Base-by-base conservation (phyloP, 2,797 vertebrate species). In the Melanotaenia maccullochi region DNA sequence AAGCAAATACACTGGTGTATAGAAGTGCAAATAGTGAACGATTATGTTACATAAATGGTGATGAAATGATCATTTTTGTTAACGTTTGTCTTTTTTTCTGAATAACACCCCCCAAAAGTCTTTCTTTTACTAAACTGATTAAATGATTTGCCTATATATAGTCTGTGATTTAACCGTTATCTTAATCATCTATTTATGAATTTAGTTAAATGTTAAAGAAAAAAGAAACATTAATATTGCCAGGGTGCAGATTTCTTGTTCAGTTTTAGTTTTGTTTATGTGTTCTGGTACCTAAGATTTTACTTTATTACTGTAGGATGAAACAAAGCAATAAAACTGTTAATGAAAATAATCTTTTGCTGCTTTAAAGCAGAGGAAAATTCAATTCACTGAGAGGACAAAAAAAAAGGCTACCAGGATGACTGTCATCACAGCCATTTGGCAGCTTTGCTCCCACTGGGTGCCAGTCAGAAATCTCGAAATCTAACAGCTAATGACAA, bases 401-500 rank as follows among this genome's bases (percentile, higher is more conserved):
- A 75, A 28, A 28, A 28, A 32, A 24, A 40, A 64, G 64, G 38
- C 28, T 60, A 74, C 49, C 1, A 35, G 66, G 64, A 69, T 68
- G 32, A 56, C 60, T 72, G 73, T 75, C 66, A 59, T 51, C 22
- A 14, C 24, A 64, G 75, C 74, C 84, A 75, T 73, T 82, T 84
- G 83, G 82, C 66, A 82, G 83, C 68, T 70, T 55, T 56, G 54
- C 79, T 83, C 78, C 75, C 82, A 83, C 85, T 83, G 90, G 83
- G 85, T 85, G 83, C 64, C 81, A 89, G 86, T 91, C 87, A 84
- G 71, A 90, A 87, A 84, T 87, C 80, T 83, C 87, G 75, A 90
- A 87, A 84, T 87, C 82, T 83, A 90, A 85, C 87, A 84, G 83
- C 87, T 86, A 90, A 89, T 89, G 83, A 85, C 85, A 91, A 80